Conservation (phyloP, 1,140 invertebrate species). For the Achatina immaculata region DNA sequence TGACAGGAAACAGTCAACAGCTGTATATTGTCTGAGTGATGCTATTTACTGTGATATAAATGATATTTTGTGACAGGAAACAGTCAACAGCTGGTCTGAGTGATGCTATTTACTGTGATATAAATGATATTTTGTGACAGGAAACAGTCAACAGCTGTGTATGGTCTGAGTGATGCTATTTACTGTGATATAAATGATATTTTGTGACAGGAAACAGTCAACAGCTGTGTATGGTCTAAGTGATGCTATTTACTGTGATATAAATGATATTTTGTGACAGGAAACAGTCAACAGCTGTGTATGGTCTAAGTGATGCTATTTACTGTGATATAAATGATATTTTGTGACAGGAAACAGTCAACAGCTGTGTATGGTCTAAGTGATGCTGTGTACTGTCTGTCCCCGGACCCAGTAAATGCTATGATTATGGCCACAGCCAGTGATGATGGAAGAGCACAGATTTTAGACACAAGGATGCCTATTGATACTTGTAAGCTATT, state of each 20-base stretch:
- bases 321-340: conserved; percentile 79
- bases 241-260: conserved; percentile 91
- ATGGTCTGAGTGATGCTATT: too few relatives aligned
- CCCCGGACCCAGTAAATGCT: conserved; percentile 86
- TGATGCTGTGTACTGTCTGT: conserved; percentile 90
- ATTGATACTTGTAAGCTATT: conserved; percentile 72
- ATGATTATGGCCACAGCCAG: conserved; percentile 89
- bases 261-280: conserved; percentile 72
- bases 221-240: conserved; percentile 86
- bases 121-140: too few relatives aligned
- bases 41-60: too few relatives aligned
- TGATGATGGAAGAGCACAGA: conserved; percentile 87
- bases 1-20: too few relatives aligned
- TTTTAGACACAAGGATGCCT: conserved; percentile 86
- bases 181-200: too few relatives aligned
- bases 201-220: conserved; percentile 76
- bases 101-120: too few relatives aligned
- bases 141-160: too few relatives aligned
- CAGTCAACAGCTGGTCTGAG: too few relatives aligned
- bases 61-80: too few relatives aligned
- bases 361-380: conserved; percentile 86
- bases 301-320: conserved; percentile 88
- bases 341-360: conserved; percentile 76
- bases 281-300: conserved; percentile 80
- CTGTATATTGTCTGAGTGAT: too few relatives aligned